These are phyloP conservation scores for Pipistrellus pygmaeus DNA, from an alignment of 2,797 vertebrate genomes.

Conservation along the genomic window DNA sequence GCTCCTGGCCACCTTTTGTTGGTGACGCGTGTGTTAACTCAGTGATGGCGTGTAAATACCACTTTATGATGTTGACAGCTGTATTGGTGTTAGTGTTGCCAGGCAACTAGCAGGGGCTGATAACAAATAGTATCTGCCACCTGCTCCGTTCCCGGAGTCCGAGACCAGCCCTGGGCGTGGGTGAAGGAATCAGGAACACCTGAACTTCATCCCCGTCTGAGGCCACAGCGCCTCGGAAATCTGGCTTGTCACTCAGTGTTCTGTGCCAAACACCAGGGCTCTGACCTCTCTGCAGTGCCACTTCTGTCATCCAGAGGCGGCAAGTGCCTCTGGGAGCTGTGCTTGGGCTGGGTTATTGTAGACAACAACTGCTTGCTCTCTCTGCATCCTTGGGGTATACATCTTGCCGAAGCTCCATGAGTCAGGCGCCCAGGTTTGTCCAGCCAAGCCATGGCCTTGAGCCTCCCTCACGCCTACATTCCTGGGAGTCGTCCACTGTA, in stretches of 20 bases:
- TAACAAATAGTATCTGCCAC: background rate
- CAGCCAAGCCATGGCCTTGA: background rate
- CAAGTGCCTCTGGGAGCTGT: background rate
- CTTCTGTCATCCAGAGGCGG: background rate
- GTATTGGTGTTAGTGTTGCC: background rate
- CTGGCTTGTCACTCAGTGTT: background rate
- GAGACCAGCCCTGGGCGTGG: background rate
- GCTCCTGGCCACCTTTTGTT: background rate
- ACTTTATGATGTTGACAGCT: background rate
- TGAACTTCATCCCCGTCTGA: background rate
- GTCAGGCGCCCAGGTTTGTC: background rate
- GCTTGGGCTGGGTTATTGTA: background rate
- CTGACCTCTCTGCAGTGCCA: background rate
- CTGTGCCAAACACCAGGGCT: background rate
- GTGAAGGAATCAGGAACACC: background rate
- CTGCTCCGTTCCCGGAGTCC: background rate
- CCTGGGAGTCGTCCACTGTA: background rate
- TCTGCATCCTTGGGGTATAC: background rate
- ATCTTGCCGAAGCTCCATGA: background rate
- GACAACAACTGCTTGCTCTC: background rate
- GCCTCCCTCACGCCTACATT: background rate
- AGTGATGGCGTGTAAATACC: background rate
- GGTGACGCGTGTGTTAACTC: background rate
- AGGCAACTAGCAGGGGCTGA: background rate
- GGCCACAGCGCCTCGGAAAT: background rate